Evolutionary conservation across 2,113 vertebrate species (phyloP).

Genomic region (Calyptomena viridis): DNA sequence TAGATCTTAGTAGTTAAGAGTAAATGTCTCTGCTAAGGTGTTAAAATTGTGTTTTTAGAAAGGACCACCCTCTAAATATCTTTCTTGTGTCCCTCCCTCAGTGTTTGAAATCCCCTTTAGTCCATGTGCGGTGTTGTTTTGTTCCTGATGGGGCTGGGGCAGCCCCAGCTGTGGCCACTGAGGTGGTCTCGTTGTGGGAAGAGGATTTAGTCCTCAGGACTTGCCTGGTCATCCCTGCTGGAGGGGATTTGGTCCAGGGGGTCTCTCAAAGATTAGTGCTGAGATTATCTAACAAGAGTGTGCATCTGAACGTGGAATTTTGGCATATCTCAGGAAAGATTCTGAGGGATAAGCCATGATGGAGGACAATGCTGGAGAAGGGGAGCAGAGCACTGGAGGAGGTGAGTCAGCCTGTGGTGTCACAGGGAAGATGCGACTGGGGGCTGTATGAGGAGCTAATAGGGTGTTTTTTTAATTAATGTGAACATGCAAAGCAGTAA

Average conservation of each 20-base stretch:
- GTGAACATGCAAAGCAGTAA: neutral
- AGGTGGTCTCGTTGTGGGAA: neutral
- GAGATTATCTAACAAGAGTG: no score
- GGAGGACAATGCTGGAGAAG: neutral
- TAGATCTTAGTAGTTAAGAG: neutral
- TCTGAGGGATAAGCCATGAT: neutral
- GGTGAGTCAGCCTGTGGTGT: neutral
- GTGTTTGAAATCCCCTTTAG: neutral
- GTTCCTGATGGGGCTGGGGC: neutral
- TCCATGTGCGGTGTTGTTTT: neutral
- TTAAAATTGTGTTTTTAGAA: neutral
- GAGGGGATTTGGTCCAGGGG: no score
- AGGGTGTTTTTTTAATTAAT: neutral
- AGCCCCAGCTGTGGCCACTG: neutral
- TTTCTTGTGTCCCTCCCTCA: neutral
- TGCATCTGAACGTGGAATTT: no score
- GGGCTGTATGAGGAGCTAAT: neutral
- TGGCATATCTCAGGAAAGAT: neutral
- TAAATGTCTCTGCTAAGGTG: neutral
- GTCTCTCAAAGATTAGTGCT: neutral
- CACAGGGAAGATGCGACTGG: neutral
- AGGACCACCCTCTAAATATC: neutral
- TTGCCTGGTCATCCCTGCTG: neutral
- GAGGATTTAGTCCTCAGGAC: neutral
- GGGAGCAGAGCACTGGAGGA: neutral